Evolutionary conservation across 2,888 invertebrate genomes (phyloP), one percentile per base, ranked within the genome.

Genomic region (Hydraecia micacea): DNA sequence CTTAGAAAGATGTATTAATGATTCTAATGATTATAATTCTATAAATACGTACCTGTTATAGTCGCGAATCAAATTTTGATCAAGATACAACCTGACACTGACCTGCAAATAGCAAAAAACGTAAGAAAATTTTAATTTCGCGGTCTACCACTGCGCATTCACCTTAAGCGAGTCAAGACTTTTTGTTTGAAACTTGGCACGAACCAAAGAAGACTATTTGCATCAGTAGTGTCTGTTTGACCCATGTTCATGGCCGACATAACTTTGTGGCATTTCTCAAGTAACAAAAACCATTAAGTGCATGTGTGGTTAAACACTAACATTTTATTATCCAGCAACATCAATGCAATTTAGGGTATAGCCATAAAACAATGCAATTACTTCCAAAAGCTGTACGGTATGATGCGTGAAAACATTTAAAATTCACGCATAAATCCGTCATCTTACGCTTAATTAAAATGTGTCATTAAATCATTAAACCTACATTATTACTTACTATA

Each of bases 391-490:
- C 65, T 71, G 25, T 25, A 28, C 8, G 28, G 36, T 62, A 70
- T 46, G 32, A 62, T 15, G 66, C 62, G 66, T 76, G 68, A 83
- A 83, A 76, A 80, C n/a, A 72, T 76, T 58, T 75, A 66, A 73
- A 39, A 83, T 71, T 28, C 32, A 46, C 63, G 58, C 49, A 60
- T 32, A 66, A 70, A 77, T 75, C 66, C 46, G 36, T 76, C 68
- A 42, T 49, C 46, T 65, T 52, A 68, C 39, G 42, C 42, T 42
- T 81, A 71, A 80, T 81, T 84, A 80, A 84, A 81, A 68, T 75
- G 39, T 81, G 68, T 71, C 73, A 75, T 79, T 80, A 88, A 70
- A 80, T 75, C 42, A 75, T 81, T 77, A 88, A 72, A 80, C 58
- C 32, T 28, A 52, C 77, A 83, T 84, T 79, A 86, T 78, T 81